Base-by-base conservation (phyloP, 2,888 invertebrate genomes). In the Perizoma flavofasciatum region DNA sequence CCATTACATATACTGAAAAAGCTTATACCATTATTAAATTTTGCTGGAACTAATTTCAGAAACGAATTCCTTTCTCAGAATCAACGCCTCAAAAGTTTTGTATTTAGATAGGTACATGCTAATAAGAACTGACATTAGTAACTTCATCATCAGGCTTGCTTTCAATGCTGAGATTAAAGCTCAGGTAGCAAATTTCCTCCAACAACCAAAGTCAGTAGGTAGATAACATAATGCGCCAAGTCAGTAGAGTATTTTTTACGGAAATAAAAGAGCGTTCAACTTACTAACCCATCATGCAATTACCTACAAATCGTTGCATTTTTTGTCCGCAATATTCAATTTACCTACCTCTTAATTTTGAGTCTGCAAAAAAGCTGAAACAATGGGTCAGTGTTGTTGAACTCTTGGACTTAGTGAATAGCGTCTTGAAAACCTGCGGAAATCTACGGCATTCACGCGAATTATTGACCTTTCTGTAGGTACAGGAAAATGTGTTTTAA, bases 381-480 rank as follows among this genome's bases (percentile, higher is more conserved):
- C 86, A 86, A 87, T 83, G 73, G 70, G 37, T 9, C 50, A 60
- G 70, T 70, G 86, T 77, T 77, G 84, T 84, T 75, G 83, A 86
- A 82, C 87, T 61, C 56, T 55, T 55, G 37, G 49, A 49, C 45
- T 61, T 57, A 32, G 70, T 82, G 83, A 86, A 69, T 84, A 83
- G 69, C 66, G 69, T 63, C 66, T 74, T 70, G 51, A 58, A 65
- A 54, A 63, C 33, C 33, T 39, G 39, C 45, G 34, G 40, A 11
- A 37, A 9, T 34, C 39, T 44, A 11, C 47, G 50, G 50, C 35
- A 46, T 61, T 52, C 49, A 40, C 2, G 33, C 41, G 22, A 43
- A 47, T 46, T 57, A 43, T 53, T 53, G 53, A 53, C 53, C 58
- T 59, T 49, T 53, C 8, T 37, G 48, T n/a, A n/a, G n/a, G n/a